phyloP scores from a whole-genome alignment of 2,888 invertebrate species.

The Euzetes globulus region DNA sequence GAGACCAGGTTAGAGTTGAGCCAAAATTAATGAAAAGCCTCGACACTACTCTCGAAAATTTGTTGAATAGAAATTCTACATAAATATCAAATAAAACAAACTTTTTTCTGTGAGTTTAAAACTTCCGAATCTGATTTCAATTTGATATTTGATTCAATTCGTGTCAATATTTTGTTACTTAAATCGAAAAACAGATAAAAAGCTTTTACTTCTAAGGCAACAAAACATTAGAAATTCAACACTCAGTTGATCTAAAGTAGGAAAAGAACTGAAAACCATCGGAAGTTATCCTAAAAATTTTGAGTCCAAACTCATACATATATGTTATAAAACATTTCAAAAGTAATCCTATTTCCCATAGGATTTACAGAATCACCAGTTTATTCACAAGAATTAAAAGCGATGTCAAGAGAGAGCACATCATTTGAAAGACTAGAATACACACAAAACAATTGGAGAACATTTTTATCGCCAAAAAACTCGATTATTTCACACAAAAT shows the following conservation, averaged over 20 bases:
- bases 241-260: neutral
- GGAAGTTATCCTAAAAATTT: neutral
- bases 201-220: neutral
- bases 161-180: conserved; percentile 22
- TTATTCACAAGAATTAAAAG: conserved; percentile 15
- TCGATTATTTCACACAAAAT: no score
- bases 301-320: neutral
- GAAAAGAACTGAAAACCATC: neutral
- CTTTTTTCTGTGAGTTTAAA: neutral
- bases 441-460: no score
- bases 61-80: neutral
- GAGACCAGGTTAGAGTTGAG: neutral
- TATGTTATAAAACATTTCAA: conserved; percentile 13
- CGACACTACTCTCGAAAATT: neutral
- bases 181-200: conserved; percentile 10
- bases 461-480: no score
- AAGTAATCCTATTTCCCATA: conserved; percentile 18
- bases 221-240: conserved; percentile 8
- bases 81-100: neutral
- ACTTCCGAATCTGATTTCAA: conserved; percentile 10
- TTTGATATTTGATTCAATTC: neutral
- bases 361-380: neutral
- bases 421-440: no score
- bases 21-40: neutral
- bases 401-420: neutral